Percentiles rank a stretch among this genome's conserved stretches.
phyloP scores from a whole-genome alignment of 2,113 vertebrate genomes.

The Ursus arctos region DNA sequence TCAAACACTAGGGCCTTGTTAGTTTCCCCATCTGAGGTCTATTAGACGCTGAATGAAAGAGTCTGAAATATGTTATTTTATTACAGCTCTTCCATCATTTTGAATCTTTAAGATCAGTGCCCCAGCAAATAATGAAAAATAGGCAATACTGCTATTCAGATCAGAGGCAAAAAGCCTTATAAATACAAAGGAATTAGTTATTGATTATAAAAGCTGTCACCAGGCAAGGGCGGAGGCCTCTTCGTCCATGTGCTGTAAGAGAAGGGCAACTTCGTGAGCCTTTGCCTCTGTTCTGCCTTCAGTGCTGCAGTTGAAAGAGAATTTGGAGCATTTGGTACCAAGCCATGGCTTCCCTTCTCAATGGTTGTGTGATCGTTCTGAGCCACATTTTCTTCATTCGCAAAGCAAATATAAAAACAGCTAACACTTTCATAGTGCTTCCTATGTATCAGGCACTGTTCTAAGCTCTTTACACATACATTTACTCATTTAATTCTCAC shows the following conservation, averaged over 20 bases:
- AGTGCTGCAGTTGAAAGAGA: background rate
- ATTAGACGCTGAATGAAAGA: background rate
- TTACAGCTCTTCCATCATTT: background rate
- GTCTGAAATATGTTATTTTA: background rate
- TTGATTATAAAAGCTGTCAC: background rate
- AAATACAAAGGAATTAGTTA: background rate
- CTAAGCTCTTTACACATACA: background rate
- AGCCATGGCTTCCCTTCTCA: background rate
- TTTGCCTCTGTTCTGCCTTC: background rate
- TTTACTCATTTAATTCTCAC: background rate
- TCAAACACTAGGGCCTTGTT: background rate
- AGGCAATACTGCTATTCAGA: background rate
- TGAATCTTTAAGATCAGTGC: background rate
- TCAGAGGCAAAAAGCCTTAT: background rate
- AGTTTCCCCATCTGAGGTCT: background rate
- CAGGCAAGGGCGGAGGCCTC: background rate
- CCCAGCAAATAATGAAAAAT: constrained; percentile 12
- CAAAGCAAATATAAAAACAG: background rate
- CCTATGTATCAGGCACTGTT: background rate
- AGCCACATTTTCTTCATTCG: background rate
- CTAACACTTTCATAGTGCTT: background rate
- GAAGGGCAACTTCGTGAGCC: background rate
- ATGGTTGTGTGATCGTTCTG: background rate
- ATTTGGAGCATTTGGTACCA: background rate
- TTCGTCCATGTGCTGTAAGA: rapidly evolving